phyloP scores from a whole-genome alignment of 2,888 invertebrate species.

The Chaitophorus viminalis region DNA sequence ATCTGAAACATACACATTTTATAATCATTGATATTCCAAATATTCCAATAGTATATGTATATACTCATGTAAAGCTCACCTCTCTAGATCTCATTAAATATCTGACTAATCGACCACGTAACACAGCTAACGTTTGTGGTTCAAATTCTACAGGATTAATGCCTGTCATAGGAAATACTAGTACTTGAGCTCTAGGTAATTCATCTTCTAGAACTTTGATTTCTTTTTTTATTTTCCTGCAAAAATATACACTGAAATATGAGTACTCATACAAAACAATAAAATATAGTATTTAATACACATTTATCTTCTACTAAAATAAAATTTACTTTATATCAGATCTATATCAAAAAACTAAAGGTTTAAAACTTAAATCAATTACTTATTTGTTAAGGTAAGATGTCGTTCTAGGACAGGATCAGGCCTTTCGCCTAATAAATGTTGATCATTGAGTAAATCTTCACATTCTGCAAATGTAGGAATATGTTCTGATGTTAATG shows the following conservation, averaged over 20 bases:
- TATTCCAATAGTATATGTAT: slow-evolving; percentile 12
- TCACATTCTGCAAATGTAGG: slow-evolving; percentile 91
- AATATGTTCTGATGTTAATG: slow-evolving; percentile 71
- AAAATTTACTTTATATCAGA: background rate
- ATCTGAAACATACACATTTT: slow-evolving; percentile 71
- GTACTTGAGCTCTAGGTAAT: slow-evolving; percentile 87
- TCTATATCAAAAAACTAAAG: no score
- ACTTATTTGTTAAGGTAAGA: slow-evolving; percentile 78
- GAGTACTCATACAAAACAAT: background rate
- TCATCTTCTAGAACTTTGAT: slow-evolving; percentile 91
- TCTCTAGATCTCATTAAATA: slow-evolving; percentile 95
- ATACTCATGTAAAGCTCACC: slow-evolving; percentile 70
- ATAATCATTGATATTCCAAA: background rate
- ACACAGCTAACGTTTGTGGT: slow-evolving; percentile 90
- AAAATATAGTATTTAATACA: slow-evolving; percentile 4
- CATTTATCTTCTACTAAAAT: no score
- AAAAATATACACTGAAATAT: slow-evolving; percentile 56
- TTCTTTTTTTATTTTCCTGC: slow-evolving; percentile 81
- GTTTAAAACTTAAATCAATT: slow-evolving; percentile 59
- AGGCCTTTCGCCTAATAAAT: slow-evolving; percentile 80
- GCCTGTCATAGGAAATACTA: slow-evolving; percentile 90
- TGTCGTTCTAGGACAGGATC: slow-evolving; percentile 86
- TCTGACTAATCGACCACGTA: slow-evolving; percentile 89
- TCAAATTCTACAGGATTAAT: slow-evolving; percentile 89
- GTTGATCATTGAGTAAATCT: slow-evolving; percentile 85